These are phyloP conservation scores for Thomomys bottae DNA, from an alignment of 2,113 vertebrate genomes.

Conservation along the genomic window DNA sequence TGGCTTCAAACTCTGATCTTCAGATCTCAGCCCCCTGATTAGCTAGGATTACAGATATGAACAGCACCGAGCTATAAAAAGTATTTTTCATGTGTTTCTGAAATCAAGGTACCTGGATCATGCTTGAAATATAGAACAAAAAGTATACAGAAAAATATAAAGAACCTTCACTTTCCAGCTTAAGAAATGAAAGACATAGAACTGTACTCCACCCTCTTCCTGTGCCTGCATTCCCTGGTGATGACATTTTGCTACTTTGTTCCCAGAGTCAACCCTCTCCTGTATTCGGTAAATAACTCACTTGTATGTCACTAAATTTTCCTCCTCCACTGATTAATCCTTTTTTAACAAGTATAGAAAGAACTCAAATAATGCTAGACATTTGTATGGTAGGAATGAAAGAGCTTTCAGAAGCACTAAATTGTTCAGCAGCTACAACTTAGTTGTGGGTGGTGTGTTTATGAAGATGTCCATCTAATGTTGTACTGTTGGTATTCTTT, in stretches of 20 bases:
- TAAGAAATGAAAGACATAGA: conserved; percentile 28
- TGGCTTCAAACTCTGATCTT: no score
- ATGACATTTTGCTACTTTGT: conserved; percentile 21
- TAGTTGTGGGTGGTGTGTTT: not conserved
- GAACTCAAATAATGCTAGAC: not conserved
- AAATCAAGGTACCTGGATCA: not conserved
- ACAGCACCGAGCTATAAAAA: not conserved
- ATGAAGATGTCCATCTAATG: not conserved
- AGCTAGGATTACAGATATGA: no score
- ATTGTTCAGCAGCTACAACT: not conserved
- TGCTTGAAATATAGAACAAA: conserved; percentile 1
- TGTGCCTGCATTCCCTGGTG: not conserved
- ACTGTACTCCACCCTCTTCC: not conserved
- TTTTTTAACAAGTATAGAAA: conserved; percentile 53
- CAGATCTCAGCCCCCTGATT: no score
- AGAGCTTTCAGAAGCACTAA: conserved; percentile 10
- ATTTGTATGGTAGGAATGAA: conserved; percentile 32
- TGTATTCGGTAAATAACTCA: not conserved
- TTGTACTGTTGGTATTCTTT: not conserved
- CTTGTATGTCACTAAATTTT: conserved; percentile 25
- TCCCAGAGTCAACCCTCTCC: conserved; percentile 2
- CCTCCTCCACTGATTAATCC: not conserved
- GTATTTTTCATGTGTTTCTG: conserved; percentile 27
- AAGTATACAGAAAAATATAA: conserved; percentile 1
- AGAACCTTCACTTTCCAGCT: not conserved